Evolutionary conservation across 2,888 invertebrate genomes (phyloP).

Genomic region (Caenorhabditis parvicauda): DNA sequence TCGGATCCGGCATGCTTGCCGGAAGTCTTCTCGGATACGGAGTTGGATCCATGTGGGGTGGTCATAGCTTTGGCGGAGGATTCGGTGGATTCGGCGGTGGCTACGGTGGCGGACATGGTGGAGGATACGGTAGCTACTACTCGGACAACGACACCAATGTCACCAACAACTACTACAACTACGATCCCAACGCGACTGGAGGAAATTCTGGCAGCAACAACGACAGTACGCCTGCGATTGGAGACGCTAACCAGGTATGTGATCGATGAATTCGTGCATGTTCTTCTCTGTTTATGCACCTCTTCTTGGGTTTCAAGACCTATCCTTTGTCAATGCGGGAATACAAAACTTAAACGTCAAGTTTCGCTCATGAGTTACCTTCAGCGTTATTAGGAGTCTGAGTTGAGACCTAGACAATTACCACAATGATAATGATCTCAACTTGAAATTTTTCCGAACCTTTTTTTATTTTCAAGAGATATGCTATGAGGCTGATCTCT

Average conservation of each 20-base stretch:
- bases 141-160: conserved; percentile 53
- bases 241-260: conserved; percentile 2
- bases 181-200: conserved; percentile 16
- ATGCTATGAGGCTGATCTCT: no score
- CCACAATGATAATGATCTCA: no score
- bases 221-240: conserved; percentile 5
- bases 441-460: no score
- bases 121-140: conserved; percentile 43
- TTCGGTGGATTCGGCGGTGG: conserved; percentile 42
- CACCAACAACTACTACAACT: conserved; percentile 48
- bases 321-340: no score
- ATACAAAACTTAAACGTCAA: no score
- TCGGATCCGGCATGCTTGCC: conserved; percentile 50
- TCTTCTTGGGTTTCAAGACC: no score
- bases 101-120: conserved; percentile 39
- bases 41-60: conserved; percentile 37
- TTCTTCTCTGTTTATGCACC: not conserved
- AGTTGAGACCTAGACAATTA: no score
- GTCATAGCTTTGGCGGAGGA: conserved; percentile 12
- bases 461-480: no score
- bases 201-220: conserved; percentile 9
- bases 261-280: not conserved
- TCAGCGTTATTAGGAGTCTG: no score
- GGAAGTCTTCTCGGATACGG: conserved; percentile 51
- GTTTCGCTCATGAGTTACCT: no score